Evolutionary conservation across 2,888 invertebrate genomes (phyloP), one percentile per base, ranked within the genome.

Genomic region (Tanytarsus gracilentus): DNA sequence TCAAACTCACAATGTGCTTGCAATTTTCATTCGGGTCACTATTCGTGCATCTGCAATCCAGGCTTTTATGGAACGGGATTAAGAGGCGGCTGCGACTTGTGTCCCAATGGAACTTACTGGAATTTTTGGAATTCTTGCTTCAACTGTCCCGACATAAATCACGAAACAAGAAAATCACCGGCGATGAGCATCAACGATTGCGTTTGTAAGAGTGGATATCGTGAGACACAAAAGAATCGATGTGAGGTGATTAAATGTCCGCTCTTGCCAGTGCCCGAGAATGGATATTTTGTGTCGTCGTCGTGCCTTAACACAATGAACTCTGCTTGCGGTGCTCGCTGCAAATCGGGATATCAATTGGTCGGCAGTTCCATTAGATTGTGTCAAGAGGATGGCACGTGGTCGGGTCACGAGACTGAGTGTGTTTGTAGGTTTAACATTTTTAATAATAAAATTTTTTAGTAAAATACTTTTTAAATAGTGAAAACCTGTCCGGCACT

Each of bases 281-380:
- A 83, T 68, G 85, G 84, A 4, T 83, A 83, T 68, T 81, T 85
- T 67, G 82, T 85, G 2, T 64, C 64, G 2, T 69, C 68, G 2
- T 75, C 76, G 26, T 85, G 85, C 68, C 77, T 76, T 62, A 82
- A 80, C 65, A 82, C 82, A 5, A 75, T 84, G 52, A 82, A 84
- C 67, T 82, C 83, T n/a, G 84, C 83, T 0, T 85, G 85, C 69
- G 85, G 84, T 1, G 74, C 83, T 6, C 73, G 82, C 44, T 86
- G 85, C 67, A 77, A 79, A 65, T 79, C 82, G 25, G 85, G 85
- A 1, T 85, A 80, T 68, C 71, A 76, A 68, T 66, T 75, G 67
- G 66, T 68, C 64, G 68, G 81, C 1, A 75, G 74, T 64, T 80
- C 79, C 64, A 78, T 85, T 49, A 71, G 84, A 61, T 72, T 84